Conservation (phyloP, 2,888 invertebrate genomes). For the Amphipoea lucens region DNA sequence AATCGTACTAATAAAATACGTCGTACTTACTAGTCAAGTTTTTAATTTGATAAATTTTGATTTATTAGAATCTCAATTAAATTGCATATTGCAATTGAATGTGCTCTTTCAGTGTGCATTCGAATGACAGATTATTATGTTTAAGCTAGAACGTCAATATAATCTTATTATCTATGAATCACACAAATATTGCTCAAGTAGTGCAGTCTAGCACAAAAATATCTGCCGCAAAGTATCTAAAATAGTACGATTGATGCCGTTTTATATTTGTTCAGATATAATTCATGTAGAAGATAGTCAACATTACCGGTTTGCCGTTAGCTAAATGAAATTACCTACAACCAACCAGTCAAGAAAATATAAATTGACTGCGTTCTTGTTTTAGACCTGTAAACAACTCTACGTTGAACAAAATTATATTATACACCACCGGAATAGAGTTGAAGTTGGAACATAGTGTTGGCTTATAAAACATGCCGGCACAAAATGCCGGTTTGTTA, state of each 20-base stretch:
- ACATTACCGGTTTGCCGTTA: constrained; percentile 43
- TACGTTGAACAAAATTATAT: constrained; percentile 65
- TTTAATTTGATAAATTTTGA: neutral
- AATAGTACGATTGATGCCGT: neutral
- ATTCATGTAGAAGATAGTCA: constrained; percentile 6
- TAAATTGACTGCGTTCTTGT: constrained; percentile 65
- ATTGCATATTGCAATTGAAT: neutral
- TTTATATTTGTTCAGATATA: constrained; percentile 15
- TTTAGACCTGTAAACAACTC: constrained; percentile 74
- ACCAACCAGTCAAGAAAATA: constrained; percentile 55
- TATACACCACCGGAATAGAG: constrained; percentile 71
- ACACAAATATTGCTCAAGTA: neutral
- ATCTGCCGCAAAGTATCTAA: neutral
- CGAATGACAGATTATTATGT: neutral
- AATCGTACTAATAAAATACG: neutral
- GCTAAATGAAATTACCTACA: constrained; percentile 45
- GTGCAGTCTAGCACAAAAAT: neutral
- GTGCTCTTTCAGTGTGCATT: neutral
- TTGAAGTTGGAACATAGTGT: constrained; percentile 70
- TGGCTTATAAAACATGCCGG: constrained; percentile 78
- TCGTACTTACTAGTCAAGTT: neutral
- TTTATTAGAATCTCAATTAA: neutral
- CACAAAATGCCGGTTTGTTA: constrained; percentile 89
- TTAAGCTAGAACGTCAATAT: neutral
- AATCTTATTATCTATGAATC: neutral